Base-by-base conservation (phyloP, 1,140 invertebrate species). In the Neodiprion virginianus region DNA sequence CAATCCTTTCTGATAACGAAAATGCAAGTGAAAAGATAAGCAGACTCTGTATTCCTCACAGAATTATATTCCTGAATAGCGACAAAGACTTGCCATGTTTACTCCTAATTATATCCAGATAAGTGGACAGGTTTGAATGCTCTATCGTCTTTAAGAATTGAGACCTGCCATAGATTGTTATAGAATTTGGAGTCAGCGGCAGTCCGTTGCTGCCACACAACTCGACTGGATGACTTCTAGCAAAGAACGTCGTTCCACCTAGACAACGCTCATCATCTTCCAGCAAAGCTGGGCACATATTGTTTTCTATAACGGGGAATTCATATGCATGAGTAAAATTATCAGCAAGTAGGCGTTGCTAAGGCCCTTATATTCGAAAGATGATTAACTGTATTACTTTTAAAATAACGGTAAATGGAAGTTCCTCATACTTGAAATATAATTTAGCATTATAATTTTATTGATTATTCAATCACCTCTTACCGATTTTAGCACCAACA, bases 131-230 rank as follows among this genome's bases (percentile, higher is more conserved):
- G 90, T 96, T 91, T 9, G 92, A 91, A 88, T 98, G 95, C 74
- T 92, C 88, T 67, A 98, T 88, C 0, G 92, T 93, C 83, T 96
- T 95, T 2, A 99, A 88, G 69, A 92, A 89, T 84, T 98, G 96
- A 71, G 97, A 95, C 82, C 93, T 91, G 17, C 98, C 98, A 72
- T 97, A 90, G 82, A 99, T 98, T 74, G 95, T 95, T 72, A 99
- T 97, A 1, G 97, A 98, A 89, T 98, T 98, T 21, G 97, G 97
- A 3, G 97, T 99, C 11, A 99, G 88, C 0, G 97, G 98, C 49
- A 99, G 89, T 14, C 98, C 97, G 90, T 99, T 99, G 73, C 95
- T 96, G 9, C 97, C 97, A 89, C 97, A 99, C 72, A 94, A 93
- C 89, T 99, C 97, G 75, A 94, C 94, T 61, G 96, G 94, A 88